Base-by-base conservation (phyloP, 2,888 invertebrate species). In the Drosophila vallismaia region DNA sequence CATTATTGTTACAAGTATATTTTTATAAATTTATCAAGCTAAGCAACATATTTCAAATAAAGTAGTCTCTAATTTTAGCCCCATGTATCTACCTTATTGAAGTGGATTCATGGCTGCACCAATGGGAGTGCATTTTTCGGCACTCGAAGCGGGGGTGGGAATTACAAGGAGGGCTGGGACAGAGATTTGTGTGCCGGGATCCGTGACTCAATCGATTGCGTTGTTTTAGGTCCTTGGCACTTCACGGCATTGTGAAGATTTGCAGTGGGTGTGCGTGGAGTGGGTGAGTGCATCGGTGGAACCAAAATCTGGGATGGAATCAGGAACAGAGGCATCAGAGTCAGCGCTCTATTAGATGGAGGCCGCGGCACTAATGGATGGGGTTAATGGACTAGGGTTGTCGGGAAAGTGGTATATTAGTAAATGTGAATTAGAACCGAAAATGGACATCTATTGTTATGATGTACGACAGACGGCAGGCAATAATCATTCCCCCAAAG, bases 351-450 rank as follows among this genome's bases (percentile, higher is more conserved):
- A 70, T 77, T 62, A 53, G 49, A 70, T 46, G 26, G 42, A 31
- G 48, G 52, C 40, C 50, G 38, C 42, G 45, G 31, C 56, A 40
- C 58, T 74, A 79, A 77, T 62, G 74, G 49, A 54, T 12, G 31
- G 57, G 55, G 62, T 50, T 76, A 66, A 74, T 79, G 59, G 71
- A 44, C 42, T 48, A 42, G 58, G 42, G 54, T 60, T 60, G 50
- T 29, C 49, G 38, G 42, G 51, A 56, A 63, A 63, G 63, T 52
- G 67, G 29, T 67, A 31, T 46, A 40, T 40, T 45, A 57, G 40
- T 19, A 38, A 70, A 73, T 58, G 70, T 33, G 63, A 55, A 66
- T 57, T 75, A 48, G 48, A 29, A 9, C 50, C 48, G 12, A n/a
- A 62, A 66, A 24, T n/a, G 38, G 42, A 50, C 19, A 19, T 24